Percentiles rank a stretch among this genome's conserved stretches.
These are phyloP conservation scores for Exephanes ischioxanthus DNA, from an alignment of 2,888 invertebrate genomes.

Conservation along the genomic window DNA sequence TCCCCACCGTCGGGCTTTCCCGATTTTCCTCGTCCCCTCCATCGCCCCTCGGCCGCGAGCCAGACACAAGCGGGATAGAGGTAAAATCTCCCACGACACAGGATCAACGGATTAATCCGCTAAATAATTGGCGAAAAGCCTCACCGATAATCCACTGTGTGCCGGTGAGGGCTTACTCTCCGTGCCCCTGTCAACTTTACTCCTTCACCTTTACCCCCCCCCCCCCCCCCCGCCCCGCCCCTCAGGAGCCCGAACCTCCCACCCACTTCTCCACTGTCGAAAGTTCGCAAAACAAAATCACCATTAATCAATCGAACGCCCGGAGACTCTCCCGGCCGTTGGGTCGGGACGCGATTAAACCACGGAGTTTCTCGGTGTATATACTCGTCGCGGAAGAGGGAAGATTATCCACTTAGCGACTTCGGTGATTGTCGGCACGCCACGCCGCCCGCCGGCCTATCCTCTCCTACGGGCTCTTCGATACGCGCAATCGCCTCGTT, in stretches of 20 bases:
- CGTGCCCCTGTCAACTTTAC: conserved; percentile 40
- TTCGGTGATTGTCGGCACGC: conserved; percentile 34
- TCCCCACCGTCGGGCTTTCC: neutral
- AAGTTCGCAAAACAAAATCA: conserved; percentile 50
- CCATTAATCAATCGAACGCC: conserved; percentile 50
- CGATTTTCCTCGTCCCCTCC: neutral
- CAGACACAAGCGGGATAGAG: neutral
- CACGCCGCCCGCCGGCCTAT: conserved; percentile 4
- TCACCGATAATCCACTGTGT: conserved; percentile 55
- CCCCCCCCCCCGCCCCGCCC: neutral
- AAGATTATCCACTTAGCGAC: conserved; percentile 44
- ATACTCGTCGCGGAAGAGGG: conserved; percentile 17
- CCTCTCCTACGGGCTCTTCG: conserved; percentile 15
- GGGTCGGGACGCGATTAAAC: conserved; percentile 24
- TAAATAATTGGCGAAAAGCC: conserved; percentile 51
- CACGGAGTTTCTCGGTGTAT: conserved; percentile 26
- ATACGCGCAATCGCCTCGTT: neutral
- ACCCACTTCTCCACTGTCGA: conserved; percentile 15
- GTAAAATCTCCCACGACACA: conserved; percentile 45
- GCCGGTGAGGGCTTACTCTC: conserved; percentile 29
- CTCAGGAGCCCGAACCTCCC: conserved; percentile 42
- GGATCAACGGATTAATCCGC: conserved; percentile 42
- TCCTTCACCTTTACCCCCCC: conserved; percentile 23
- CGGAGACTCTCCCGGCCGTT: neutral
- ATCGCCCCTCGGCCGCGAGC: neutral